phyloP scores from a whole-genome alignment of 2,113 vertebrate genomes.

The Hiodon tergisus region DNA sequence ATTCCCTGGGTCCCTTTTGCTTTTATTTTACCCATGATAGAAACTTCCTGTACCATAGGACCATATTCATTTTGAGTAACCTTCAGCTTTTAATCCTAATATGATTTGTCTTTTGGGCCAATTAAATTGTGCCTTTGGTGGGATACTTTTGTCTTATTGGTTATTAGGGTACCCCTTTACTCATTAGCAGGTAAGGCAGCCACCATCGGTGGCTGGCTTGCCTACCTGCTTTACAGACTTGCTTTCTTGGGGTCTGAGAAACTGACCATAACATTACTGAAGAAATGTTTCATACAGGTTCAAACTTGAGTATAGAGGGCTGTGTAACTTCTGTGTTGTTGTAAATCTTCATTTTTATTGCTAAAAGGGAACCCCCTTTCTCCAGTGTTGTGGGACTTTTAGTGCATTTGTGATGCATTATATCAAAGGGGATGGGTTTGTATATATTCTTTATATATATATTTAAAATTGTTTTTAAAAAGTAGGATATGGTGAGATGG shows the following conservation, averaged over 20 bases:
- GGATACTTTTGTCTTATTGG: slow-evolving; percentile 20
- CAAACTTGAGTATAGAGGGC: not conserved
- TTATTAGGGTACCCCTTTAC: slow-evolving; percentile 27
- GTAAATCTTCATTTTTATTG: slow-evolving; percentile 40
- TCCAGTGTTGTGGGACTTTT: slow-evolving; percentile 42
- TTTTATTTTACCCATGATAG: slow-evolving; percentile 48
- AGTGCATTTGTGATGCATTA: slow-evolving; percentile 44
- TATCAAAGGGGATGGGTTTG: slow-evolving; percentile 47
- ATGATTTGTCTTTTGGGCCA: slow-evolving; percentile 25
- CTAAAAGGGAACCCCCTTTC: not conserved
- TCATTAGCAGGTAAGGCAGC: slow-evolving; percentile 19
- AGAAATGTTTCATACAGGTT: slow-evolving; percentile 18
- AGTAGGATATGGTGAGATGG: slow-evolving; percentile 28
- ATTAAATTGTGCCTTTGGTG: slow-evolving; percentile 33
- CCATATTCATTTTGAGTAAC: slow-evolving; percentile 34
- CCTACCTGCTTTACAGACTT: slow-evolving; percentile 24
- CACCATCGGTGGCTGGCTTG: slow-evolving; percentile 13
- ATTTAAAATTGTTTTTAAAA: slow-evolving; percentile 55
- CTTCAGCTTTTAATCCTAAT: slow-evolving; percentile 19
- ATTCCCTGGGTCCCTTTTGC: slow-evolving; percentile 15
- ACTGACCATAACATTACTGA: slow-evolving; percentile 28
- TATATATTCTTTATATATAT: slow-evolving; percentile 57
- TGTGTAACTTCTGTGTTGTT: slow-evolving; percentile 5
- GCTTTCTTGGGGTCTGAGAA: slow-evolving; percentile 16
- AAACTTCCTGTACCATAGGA: slow-evolving; percentile 30